phyloP scores from a whole-genome alignment of 2,888 invertebrate genomes.

The Cantharis flavilabris region DNA sequence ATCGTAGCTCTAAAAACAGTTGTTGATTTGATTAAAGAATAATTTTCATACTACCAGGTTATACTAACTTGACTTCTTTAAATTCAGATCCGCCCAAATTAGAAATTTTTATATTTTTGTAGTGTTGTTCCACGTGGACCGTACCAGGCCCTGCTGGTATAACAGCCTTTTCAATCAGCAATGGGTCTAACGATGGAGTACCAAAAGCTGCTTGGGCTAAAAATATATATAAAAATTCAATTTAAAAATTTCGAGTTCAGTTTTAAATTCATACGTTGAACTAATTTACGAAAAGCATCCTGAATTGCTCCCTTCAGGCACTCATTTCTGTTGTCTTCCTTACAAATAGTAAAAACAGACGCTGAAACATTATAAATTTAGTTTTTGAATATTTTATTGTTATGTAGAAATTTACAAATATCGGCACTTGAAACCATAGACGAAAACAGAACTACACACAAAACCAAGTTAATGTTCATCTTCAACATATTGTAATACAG shows the following conservation, averaged over 20 bases:
- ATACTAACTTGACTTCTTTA: conserved; percentile 61
- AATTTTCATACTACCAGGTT: neutral
- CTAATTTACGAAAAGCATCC: neutral
- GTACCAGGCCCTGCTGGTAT: conserved; percentile 59
- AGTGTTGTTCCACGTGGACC: conserved; percentile 68
- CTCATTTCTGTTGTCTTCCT: neutral
- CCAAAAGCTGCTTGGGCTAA: conserved; percentile 59
- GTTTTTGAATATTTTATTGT: neutral
- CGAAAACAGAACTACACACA: neutral
- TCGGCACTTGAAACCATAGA: neutral
- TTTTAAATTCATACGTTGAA: neutral
- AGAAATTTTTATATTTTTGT: conserved; percentile 66
- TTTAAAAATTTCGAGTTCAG: neutral
- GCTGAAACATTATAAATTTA: neutral
- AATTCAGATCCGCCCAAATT: conserved; percentile 65
- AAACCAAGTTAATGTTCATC: neutral
- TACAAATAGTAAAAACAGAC: neutral
- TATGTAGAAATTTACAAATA: neutral
- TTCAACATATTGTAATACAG: neutral
- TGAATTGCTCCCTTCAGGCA: conserved; percentile 1
- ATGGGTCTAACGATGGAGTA: neutral
- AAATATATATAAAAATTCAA: neutral
- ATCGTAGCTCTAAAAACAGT: neutral
- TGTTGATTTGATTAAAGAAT: neutral
- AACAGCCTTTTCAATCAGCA: neutral